phyloP scores from a whole-genome alignment of 1,140 invertebrate species.

The Phymastichus coffea region DNA sequence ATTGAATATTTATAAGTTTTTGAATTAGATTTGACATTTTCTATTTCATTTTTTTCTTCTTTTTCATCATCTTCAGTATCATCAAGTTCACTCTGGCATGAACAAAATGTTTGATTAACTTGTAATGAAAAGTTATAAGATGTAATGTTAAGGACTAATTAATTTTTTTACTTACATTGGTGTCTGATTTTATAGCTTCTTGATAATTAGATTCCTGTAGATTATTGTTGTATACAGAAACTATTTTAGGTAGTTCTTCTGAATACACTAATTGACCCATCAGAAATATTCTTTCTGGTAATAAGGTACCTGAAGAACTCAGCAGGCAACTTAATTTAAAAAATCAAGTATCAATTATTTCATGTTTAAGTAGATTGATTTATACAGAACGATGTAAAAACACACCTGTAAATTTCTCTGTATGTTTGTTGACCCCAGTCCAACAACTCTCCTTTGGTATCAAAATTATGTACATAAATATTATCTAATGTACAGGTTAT shows the following conservation, averaged over 20 bases:
- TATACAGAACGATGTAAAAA: no score
- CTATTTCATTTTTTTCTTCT: constrained; percentile 1
- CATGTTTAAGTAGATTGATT: no score
- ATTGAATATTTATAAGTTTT: constrained; percentile 46
- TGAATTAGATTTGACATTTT: constrained; percentile 36
- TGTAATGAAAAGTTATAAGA: constrained; percentile 41
- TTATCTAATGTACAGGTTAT: constrained; percentile 33
- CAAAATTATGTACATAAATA: constrained; percentile 44
- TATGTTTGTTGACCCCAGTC: constrained; percentile 36
- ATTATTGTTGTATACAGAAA: constrained; percentile 40
- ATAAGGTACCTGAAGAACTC: constrained; percentile 41
- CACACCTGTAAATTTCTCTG: constrained; percentile 37
- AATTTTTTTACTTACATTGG: constrained; percentile 8
- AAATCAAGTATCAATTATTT: constrained; percentile 29
- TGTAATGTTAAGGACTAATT: constrained; percentile 26
- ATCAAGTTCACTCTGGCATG: constrained; percentile 40
- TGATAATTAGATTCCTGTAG: constrained; percentile 30
- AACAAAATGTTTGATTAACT: constrained; percentile 40
- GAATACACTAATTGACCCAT: constrained; percentile 43
- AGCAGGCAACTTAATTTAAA: constrained; percentile 35
- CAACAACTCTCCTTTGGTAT: constrained; percentile 44
- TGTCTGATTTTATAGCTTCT: background rate
- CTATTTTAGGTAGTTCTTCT: constrained; percentile 43
- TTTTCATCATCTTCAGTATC: constrained; percentile 15
- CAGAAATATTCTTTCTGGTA: constrained; percentile 50